phyloP scores from a whole-genome alignment of 2,888 invertebrate genomes.

The Gortyna flavago region DNA sequence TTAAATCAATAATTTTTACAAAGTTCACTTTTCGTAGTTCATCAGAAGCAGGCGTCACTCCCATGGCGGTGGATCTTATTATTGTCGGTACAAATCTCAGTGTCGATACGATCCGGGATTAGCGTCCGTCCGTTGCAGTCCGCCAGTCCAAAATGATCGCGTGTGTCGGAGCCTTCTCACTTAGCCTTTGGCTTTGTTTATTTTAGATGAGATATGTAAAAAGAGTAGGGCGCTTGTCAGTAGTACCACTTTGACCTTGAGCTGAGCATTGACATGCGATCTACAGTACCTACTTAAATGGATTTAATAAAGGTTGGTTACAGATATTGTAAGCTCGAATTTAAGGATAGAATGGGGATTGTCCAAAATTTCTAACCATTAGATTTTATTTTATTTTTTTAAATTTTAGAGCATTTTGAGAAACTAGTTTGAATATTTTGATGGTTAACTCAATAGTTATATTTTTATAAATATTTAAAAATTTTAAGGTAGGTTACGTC shows the following conservation, averaged over 20 bases:
- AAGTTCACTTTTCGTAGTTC: not conserved
- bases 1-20: not conserved
- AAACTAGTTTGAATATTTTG: too few relatives aligned
- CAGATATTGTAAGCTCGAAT: not conserved
- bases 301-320: not conserved
- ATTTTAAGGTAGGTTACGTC: too few relatives aligned
- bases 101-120: constrained; percentile 50
- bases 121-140: constrained; percentile 19
- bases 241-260: not conserved
- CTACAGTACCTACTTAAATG: not conserved
- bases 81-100: constrained; percentile 25
- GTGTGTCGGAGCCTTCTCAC: constrained; percentile 4
- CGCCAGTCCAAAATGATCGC: constrained; percentile 28
- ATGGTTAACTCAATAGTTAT: too few relatives aligned
- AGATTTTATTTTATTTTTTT: too few relatives aligned
- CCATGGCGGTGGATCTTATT: constrained; percentile 40
- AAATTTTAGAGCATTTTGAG: too few relatives aligned
- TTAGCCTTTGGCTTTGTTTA: constrained; percentile 15
- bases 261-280: not conserved
- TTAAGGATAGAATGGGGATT: too few relatives aligned
- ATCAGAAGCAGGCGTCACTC: not conserved
- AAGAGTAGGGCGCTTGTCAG: not conserved
- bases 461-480: too few relatives aligned
- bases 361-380: too few relatives aligned
- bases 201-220: not conserved